phyloP scores from a whole-genome alignment of 2,797 vertebrate genomes.

The Hydrophis major region DNA sequence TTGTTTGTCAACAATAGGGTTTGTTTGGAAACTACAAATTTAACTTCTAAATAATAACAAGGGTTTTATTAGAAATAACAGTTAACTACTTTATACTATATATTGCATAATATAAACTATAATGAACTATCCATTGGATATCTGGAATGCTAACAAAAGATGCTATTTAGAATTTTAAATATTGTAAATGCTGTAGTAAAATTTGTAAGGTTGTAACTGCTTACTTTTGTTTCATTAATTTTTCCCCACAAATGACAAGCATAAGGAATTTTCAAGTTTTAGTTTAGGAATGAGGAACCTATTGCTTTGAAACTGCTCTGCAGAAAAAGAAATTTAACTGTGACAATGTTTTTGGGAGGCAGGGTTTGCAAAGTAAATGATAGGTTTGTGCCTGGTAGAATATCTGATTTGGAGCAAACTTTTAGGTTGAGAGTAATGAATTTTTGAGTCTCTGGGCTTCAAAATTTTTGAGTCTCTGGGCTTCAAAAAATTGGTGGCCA shows the following conservation, averaged over 20 bases:
- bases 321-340: not conserved
- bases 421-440: not conserved
- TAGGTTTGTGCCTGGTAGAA: not conserved
- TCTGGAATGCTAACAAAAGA: not conserved
- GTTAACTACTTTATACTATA: not conserved
- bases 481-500: not conserved
- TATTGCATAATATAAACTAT: not conserved
- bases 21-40: not conserved
- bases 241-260: not conserved
- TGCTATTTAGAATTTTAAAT: not conserved
- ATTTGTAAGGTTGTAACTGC: not conserved
- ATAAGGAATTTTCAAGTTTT: not conserved
- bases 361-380: not conserved
- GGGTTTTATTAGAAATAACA: not conserved
- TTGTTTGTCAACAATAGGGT: not conserved
- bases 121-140: not conserved
- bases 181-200: not conserved
- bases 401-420: not conserved
- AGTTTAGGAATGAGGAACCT: not conserved
- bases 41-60: not conserved
- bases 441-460: not conserved
- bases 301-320: not conserved
- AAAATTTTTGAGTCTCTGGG: not conserved
- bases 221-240: not conserved
- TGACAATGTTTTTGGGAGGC: not conserved